Evolutionary conservation across 2,888 invertebrate genomes (phyloP).

Genomic region (Rugalucina vietnamica): DNA sequence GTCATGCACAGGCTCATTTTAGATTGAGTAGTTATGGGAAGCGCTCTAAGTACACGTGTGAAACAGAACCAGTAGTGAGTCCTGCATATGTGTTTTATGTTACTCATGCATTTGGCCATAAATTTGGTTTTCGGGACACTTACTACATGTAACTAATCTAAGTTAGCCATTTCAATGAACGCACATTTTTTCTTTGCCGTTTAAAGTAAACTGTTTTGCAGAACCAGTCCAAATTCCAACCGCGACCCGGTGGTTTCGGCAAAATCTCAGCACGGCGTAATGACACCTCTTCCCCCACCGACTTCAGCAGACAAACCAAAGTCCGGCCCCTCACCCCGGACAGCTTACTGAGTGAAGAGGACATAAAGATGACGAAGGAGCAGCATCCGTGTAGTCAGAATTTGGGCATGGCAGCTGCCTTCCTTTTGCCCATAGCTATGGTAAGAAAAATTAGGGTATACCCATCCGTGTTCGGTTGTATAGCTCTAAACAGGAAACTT

Average conservation of each 20-base stretch:
- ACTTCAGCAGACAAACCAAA: background rate
- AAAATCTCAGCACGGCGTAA: background rate
- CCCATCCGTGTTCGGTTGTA: too few species aligned
- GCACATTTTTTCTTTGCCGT: background rate
- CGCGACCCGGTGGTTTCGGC: background rate
- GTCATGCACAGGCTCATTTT: too few species aligned
- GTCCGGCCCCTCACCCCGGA: slow-evolving; percentile 41
- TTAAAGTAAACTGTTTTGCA: background rate
- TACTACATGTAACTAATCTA: background rate
- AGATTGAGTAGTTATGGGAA: background rate
- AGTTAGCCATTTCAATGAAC: too few species aligned
- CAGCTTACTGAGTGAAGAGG: slow-evolving; percentile 24
- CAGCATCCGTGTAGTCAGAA: slow-evolving; percentile 55
- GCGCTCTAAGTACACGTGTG: background rate
- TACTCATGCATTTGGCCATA: background rate
- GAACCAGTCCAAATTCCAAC: background rate
- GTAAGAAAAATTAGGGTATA: too few species aligned
- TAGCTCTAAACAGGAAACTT: too few species aligned
- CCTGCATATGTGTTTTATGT: background rate
- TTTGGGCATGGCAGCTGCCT: slow-evolving; percentile 55
- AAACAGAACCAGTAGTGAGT: background rate
- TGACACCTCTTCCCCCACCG: background rate
- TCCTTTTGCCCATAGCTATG: slow-evolving; percentile 53
- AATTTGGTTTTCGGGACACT: background rate
- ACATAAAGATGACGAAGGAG: slow-evolving; percentile 39